Evolutionary conservation across 2,888 invertebrate genomes (phyloP), one percentile per base, ranked within the genome.

Genomic region (Smittia aterrima): DNA sequence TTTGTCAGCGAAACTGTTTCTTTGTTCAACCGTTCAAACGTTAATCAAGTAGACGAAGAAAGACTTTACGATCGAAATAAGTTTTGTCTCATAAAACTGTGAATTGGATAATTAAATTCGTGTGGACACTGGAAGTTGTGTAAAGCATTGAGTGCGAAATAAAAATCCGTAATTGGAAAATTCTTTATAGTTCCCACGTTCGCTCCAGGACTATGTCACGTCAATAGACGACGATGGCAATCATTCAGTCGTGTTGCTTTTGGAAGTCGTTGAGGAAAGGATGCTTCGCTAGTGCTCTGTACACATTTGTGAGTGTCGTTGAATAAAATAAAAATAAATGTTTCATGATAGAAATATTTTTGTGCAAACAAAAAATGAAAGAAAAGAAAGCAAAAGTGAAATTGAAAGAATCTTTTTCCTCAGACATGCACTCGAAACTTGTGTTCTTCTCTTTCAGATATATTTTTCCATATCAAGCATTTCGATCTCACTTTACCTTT

Each of bases 401-500:
- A 9, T 32, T 32, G 32, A 32, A 32, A 32, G 32, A 32, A 32
- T 32, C 3, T 32, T 32, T 32, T 32, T n/a, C n/a, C 32, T 32
- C 32, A 32, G 32, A 32, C 32, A 9, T 32, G 32, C 32, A 32
- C 32, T 32, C 32, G 32, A 32, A 3, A 6, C 9, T 9, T 32
- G 32, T 32, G 32, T 32, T 32, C 32, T 32, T 32, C 32, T 32
- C 32, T 32, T 32, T 9, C 85, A 92, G 92, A 82, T 88, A 54
- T 92, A 91, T 81, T 91, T 89, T 81, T 82, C 86, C 1, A 80
- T 89, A 77, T 87, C 88, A 24, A 87, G 88, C 68, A 82, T 88
- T 27, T 87, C 88, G 40, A 86, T 90, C 82, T 86, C 87, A 0
- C 86, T 86, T 77, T 86, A 89, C 78, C 84, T 91, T 40, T 86